A percentile compares a stretch with the other conserved stretches of the same genome.
These are phyloP conservation scores for Onychomys leucogaster DNA, from an alignment of 2,797 vertebrate species.

Conservation along the genomic window DNA sequence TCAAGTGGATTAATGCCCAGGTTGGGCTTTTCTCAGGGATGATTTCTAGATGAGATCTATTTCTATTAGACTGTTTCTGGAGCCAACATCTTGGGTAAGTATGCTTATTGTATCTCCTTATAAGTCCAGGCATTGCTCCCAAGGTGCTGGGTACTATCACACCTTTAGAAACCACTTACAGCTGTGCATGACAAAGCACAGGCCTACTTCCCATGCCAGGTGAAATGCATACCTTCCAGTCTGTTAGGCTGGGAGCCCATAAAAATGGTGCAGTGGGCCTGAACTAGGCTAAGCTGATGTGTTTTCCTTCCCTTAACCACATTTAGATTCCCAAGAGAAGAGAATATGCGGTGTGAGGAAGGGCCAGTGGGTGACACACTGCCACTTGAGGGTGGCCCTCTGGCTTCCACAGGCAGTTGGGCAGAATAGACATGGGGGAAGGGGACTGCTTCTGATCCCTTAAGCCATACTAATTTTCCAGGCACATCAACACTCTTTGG, in stretches of 20 bases:
- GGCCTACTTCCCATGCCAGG: neutral
- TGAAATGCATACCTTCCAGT: neutral
- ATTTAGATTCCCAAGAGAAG: neutral
- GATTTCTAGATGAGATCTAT: neutral
- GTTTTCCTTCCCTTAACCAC: neutral
- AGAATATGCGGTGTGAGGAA: neutral
- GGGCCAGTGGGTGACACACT: neutral
- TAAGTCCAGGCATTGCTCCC: neutral
- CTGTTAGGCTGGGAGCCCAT: neutral
- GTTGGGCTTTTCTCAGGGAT: neutral
- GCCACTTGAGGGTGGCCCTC: neutral
- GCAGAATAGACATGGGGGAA: neutral
- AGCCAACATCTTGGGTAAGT: neutral
- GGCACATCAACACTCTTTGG: neutral
- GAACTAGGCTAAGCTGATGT: neutral
- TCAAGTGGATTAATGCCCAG: neutral
- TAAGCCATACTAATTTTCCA: neutral
- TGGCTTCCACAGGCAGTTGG: neutral
- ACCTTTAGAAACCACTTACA: neutral
- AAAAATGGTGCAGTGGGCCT: neutral
- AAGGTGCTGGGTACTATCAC: neutral
- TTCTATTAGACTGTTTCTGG: constrained; percentile 43
- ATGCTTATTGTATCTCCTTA: neutral
- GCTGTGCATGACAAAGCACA: neutral
- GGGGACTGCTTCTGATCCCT: neutral